phyloP scores from a whole-genome alignment of 2,797 vertebrate genomes.

The Ctenosaura bakeri region DNA sequence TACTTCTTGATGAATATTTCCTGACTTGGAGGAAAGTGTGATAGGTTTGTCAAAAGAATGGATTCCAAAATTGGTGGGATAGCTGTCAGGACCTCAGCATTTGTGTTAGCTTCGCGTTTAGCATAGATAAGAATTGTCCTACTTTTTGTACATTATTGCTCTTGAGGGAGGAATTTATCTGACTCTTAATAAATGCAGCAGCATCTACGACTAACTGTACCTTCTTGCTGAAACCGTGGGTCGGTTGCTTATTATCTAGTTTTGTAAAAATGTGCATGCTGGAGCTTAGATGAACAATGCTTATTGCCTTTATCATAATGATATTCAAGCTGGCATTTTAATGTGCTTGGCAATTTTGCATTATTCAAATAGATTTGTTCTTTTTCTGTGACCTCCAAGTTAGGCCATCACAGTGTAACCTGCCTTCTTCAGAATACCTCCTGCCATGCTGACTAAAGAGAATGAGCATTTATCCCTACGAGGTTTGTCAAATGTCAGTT shows the following conservation, averaged over 20 bases:
- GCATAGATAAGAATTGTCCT: background rate
- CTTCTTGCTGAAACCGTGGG: slow-evolving; percentile 16
- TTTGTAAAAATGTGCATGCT: background rate
- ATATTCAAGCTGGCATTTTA: background rate
- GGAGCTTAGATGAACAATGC: background rate
- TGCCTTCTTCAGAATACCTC: background rate
- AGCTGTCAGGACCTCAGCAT: background rate
- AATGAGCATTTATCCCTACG: background rate
- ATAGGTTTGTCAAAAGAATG: background rate
- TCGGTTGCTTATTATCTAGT: slow-evolving; percentile 14
- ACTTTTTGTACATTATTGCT: background rate
- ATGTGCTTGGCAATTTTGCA: background rate
- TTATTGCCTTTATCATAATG: background rate
- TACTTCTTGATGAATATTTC: background rate
- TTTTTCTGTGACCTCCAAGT: background rate
- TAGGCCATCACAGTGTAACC: background rate
- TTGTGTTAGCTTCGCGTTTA: background rate
- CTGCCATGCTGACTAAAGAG: background rate
- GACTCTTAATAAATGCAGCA: background rate
- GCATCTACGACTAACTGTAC: background rate
- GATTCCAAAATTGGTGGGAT: background rate
- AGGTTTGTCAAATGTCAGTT: slow-evolving; percentile 10
- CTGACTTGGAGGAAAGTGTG: background rate
- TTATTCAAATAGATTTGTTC: background rate
- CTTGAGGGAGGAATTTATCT: background rate